Evolutionary conservation across 2,797 vertebrate genomes (phyloP).

Genomic region (Semotilus atromaculatus): DNA sequence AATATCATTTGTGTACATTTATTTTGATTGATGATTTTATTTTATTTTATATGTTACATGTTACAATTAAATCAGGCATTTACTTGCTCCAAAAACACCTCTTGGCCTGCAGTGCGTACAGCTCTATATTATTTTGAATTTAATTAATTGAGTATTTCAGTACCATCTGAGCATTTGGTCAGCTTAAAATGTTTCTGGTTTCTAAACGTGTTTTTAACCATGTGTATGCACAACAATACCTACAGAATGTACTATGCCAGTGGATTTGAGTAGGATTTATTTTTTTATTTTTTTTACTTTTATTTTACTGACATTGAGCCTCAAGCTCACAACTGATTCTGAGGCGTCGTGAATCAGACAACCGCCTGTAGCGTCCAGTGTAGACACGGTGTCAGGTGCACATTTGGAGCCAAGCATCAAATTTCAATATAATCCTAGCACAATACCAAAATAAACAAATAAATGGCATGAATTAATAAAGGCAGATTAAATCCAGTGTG

Average conservation of each 20-base stretch:
- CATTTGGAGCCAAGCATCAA: background rate
- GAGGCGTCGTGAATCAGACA: background rate
- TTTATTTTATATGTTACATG: background rate
- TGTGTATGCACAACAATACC: background rate
- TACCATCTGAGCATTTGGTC: background rate
- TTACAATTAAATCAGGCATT: background rate
- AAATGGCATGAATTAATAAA: background rate
- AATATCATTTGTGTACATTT: background rate
- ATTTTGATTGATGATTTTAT: background rate
- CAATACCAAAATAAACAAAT: background rate
- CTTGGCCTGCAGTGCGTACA: background rate
- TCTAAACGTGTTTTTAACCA: background rate
- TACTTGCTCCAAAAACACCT: background rate
- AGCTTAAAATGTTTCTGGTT: background rate
- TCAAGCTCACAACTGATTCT: background rate
- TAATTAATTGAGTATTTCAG: background rate
- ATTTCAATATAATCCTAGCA: background rate
- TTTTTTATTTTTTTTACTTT: background rate
- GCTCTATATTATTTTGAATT: background rate
- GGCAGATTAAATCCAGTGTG: slow-evolving; percentile 11
- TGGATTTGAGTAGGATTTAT: background rate
- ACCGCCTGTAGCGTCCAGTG: background rate
- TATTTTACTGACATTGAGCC: background rate
- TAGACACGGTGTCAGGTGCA: background rate
- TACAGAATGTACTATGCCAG: no score